Evolutionary conservation across 1,140 invertebrate genomes (phyloP).

Genomic region (Zaprionus ornatus): DNA sequence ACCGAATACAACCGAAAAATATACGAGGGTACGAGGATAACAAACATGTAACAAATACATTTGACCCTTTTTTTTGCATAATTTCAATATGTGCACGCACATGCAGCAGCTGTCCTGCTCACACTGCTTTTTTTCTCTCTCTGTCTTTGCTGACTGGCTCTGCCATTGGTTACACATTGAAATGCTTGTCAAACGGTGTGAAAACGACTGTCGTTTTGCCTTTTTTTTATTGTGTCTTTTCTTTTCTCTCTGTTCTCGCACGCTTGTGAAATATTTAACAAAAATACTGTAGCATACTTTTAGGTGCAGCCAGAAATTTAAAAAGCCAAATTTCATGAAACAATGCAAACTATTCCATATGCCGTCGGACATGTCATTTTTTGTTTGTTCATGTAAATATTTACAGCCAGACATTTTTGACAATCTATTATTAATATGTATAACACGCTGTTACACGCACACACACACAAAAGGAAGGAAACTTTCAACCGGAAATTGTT

Average conservation of each 20-base stretch:
- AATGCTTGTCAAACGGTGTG: constrained; percentile 77
- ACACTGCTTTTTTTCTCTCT: constrained; percentile 12
- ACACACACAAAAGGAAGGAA: background rate
- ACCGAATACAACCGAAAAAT: constrained; percentile 6
- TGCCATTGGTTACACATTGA: constrained; percentile 69
- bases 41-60: constrained; percentile 70
- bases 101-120: constrained; percentile 46
- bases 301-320: background rate
- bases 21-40: constrained; percentile 21
- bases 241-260: background rate
- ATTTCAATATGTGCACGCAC: constrained; percentile 63
- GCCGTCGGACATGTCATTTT: background rate
- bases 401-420: background rate
- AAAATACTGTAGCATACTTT: constrained; percentile 20
- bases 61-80: constrained; percentile 77
- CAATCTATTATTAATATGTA: background rate
- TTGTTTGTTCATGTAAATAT: background rate
- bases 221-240: constrained; percentile 48
- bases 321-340: background rate
- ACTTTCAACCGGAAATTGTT: constrained; percentile 1
- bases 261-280: constrained; percentile 6
- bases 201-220: constrained; percentile 66
- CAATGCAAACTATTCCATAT: background rate
- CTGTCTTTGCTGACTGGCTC: background rate
- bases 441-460: background rate